Percentiles rank a stretch among this genome's conserved stretches.
Evolutionary conservation across 2,888 invertebrate genomes (phyloP).

Genomic region (Nomada ferruginata): DNA sequence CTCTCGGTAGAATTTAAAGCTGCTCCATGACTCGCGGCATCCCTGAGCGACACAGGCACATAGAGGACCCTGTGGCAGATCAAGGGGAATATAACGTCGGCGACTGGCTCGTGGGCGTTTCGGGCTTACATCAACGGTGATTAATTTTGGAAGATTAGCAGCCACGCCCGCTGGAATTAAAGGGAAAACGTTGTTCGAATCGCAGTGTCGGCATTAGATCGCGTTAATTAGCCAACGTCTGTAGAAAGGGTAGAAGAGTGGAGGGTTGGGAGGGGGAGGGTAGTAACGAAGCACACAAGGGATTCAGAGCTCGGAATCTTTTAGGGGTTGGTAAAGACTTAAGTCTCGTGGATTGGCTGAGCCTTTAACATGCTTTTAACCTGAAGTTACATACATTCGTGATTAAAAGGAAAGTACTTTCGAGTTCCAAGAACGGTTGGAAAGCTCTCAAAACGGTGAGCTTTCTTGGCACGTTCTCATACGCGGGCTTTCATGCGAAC

Average conservation of each 20-base stretch:
- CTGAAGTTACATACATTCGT: conserved; percentile 60
- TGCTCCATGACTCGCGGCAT: not conserved
- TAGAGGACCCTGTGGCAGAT: not conserved
- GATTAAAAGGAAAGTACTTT: conserved; percentile 69
- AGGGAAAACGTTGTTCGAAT: conserved; percentile 59
- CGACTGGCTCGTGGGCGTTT: conserved; percentile 48
- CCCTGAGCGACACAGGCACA: not conserved
- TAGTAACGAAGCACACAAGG: not conserved
- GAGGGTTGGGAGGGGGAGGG: not conserved
- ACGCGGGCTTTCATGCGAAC: conserved; percentile 67
- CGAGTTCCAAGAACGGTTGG: conserved; percentile 41
- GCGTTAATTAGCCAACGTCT: conserved; percentile 61
- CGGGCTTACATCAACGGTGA: conserved; percentile 67
- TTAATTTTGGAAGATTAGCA: conserved; percentile 77
- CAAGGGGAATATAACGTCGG: conserved; percentile 30
- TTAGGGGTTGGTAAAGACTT: conserved; percentile 16
- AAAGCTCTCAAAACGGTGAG: conserved; percentile 54
- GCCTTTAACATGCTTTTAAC: conserved; percentile 66
- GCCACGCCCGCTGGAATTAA: conserved; percentile 71
- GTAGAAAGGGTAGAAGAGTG: not conserved
- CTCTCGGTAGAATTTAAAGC: conserved; percentile 25
- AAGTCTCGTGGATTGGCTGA: conserved; percentile 55
- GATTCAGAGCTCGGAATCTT: conserved; percentile 13
- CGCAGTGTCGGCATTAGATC: conserved; percentile 60
- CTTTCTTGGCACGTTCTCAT: conserved; percentile 75